Conservation (phyloP, 37 sponge, comb jelly and placozoan species). For the Mnemiopsis leidyi region DNA sequence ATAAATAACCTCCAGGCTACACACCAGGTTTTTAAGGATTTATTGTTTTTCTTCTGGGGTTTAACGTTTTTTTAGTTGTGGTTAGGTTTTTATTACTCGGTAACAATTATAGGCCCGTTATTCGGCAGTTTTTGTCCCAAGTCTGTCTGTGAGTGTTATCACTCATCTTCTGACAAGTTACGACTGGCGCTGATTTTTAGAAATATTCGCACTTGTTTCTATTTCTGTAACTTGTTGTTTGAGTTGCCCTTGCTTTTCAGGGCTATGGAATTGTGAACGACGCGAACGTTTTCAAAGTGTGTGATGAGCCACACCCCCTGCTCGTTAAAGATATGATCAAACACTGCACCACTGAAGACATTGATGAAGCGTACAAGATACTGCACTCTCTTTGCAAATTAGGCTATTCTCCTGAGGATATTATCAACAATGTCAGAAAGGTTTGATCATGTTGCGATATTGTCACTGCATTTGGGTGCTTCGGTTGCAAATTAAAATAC, state of each 20-base stretch:
- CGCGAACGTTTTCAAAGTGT: conserved; percentile 98
- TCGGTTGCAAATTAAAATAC: background rate
- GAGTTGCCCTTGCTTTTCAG: too few species aligned
- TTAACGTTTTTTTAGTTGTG: too few species aligned
- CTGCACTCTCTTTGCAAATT: conserved; percentile 91
- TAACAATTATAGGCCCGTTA: too few species aligned
- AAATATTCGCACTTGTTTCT: too few species aligned
- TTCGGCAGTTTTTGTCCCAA: too few species aligned
- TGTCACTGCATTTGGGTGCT: too few species aligned
- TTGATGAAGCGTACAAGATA: conserved; percentile 84
- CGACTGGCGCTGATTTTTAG: too few species aligned
- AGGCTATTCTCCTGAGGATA: conserved; percentile 95
- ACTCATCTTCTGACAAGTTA: too few species aligned
- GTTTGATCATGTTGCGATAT: too few species aligned
- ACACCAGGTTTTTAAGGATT: conserved; percentile 9
- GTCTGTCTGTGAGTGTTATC: too few species aligned
- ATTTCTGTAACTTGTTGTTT: too few species aligned
- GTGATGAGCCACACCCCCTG: conserved; percentile 99
- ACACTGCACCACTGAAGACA: conserved; percentile 73
- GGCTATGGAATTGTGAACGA: conserved; percentile 93
- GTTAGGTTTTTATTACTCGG: too few species aligned
- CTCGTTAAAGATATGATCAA: conserved; percentile 91
- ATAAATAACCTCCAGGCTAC: conserved; percentile 46
- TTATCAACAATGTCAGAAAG: conserved; percentile 82
- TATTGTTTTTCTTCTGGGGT: background rate